Evolutionary conservation across 2,888 invertebrate genomes (phyloP).

Genomic region (Ellobium chinense): DNA sequence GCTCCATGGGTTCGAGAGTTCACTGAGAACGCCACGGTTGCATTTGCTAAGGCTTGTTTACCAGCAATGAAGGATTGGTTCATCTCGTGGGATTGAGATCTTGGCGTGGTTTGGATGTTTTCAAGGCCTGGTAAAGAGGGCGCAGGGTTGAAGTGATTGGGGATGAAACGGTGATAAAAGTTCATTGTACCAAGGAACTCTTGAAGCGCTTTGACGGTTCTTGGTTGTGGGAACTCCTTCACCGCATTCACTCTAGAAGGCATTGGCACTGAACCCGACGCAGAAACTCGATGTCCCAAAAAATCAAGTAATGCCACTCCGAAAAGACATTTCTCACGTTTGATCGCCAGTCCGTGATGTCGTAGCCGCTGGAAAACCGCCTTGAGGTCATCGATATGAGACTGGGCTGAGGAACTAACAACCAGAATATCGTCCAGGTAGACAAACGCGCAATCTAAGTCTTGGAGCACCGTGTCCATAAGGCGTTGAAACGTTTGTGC

Average conservation of each 20-base stretch:
- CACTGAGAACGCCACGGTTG: too few species aligned
- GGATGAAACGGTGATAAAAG: slow-evolving; percentile 19
- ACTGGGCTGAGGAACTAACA: slow-evolving; percentile 1
- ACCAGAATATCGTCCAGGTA: slow-evolving; percentile 23
- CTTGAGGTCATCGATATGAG: neutral
- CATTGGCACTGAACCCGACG: neutral
- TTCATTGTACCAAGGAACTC: slow-evolving; percentile 10
- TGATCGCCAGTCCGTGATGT: slow-evolving; percentile 2
- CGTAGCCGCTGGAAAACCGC: slow-evolving; percentile 2
- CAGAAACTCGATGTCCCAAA: slow-evolving; percentile 11
- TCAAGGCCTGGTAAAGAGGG: neutral
- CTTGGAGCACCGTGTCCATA: slow-evolving; percentile 18
- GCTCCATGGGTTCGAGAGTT: too few species aligned
- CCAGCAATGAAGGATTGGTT: neutral
- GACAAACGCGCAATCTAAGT: neutral
- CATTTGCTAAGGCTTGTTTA: neutral
- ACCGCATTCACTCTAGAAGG: neutral
- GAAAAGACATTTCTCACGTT: slow-evolving; percentile 27
- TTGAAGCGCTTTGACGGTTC: neutral
- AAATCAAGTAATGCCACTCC: slow-evolving; percentile 6
- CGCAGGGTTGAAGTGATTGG: neutral
- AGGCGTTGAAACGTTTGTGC: slow-evolving; percentile 42
- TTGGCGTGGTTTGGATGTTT: neutral
- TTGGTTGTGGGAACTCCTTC: slow-evolving; percentile 2
- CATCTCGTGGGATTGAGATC: slow-evolving; percentile 8